Evolutionary conservation across 1,140 invertebrate genomes (phyloP).

Genomic region (Ostrea edulis): DNA sequence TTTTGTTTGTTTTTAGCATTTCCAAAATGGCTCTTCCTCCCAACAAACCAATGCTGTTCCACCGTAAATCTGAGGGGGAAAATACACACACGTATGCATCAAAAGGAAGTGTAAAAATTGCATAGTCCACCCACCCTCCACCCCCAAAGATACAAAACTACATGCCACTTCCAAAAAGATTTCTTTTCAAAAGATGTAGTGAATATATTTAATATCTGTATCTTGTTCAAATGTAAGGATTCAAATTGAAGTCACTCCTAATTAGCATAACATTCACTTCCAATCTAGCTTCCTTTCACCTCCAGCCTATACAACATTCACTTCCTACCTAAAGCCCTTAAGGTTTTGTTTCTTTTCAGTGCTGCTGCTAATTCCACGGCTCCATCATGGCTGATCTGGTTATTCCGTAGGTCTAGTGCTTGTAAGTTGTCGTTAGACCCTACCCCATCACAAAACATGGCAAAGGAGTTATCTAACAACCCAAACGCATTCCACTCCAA

Average conservation of each 20-base stretch:
- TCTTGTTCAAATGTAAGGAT: too few relatives aligned
- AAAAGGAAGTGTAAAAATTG: background rate
- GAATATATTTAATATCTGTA: too few relatives aligned
- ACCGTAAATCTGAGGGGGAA: constrained; percentile 75
- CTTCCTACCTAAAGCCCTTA: constrained; percentile 73
- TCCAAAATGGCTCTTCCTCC: constrained; percentile 76
- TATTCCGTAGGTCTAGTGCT: constrained; percentile 78
- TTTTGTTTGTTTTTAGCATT: constrained; percentile 77
- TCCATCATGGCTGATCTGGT: constrained; percentile 78
- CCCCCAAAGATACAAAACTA: too few relatives aligned
- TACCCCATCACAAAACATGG: constrained; percentile 78
- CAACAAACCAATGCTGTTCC: constrained; percentile 78
- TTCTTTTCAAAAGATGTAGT: too few relatives aligned
- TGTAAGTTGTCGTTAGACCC: constrained; percentile 71
- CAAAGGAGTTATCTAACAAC: constrained; percentile 77
- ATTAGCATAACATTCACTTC: too few relatives aligned
- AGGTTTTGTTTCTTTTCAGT: constrained; percentile 74
- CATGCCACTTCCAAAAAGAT: too few relatives aligned
- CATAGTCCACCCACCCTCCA: background rate
- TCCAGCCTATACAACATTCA: background rate
- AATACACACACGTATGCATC: background rate
- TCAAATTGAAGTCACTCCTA: too few relatives aligned
- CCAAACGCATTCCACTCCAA: constrained; percentile 79
- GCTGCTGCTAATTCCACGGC: constrained; percentile 73
- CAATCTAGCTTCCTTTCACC: too few relatives aligned